Conservation (phyloP, 2,113 vertebrate species). For the Tachysurus vachellii region DNA sequence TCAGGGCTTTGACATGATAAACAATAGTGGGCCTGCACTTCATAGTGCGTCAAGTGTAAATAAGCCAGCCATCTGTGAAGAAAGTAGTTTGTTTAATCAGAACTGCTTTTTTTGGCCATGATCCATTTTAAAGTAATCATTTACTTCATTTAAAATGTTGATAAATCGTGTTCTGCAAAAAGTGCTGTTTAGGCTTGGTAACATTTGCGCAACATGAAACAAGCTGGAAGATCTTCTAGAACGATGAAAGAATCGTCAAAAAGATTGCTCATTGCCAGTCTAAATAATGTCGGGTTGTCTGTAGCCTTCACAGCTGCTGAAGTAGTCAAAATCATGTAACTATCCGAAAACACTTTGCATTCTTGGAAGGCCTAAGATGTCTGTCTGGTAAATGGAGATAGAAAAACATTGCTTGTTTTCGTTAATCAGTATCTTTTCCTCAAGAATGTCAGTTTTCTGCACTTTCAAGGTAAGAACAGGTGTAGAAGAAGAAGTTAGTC, state of each 20-base stretch:
- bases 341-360: constrained; percentile 51
- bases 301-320: constrained; percentile 54
- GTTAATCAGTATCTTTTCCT: background rate
- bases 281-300: background rate
- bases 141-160: background rate
- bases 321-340: constrained; percentile 58
- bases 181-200: background rate
- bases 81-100: background rate
- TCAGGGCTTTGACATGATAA: background rate
- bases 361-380: constrained; percentile 36
- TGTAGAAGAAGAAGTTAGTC: background rate
- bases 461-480: background rate
- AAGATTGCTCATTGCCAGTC: constrained; percentile 4
- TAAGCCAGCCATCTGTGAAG: background rate
- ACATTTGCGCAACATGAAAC: background rate
- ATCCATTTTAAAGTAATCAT: background rate
- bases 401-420: background rate
- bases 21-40: background rate
- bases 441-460: background rate
- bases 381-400: constrained; percentile 24
- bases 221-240: background rate
- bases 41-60: background rate
- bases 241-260: background rate
- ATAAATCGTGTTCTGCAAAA: background rate
- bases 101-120: background rate